Percentiles rank a stretch among this genome's conserved stretches.
phyloP scores from a whole-genome alignment of 1,140 invertebrate genomes.

The Theocolax elegans region DNA sequence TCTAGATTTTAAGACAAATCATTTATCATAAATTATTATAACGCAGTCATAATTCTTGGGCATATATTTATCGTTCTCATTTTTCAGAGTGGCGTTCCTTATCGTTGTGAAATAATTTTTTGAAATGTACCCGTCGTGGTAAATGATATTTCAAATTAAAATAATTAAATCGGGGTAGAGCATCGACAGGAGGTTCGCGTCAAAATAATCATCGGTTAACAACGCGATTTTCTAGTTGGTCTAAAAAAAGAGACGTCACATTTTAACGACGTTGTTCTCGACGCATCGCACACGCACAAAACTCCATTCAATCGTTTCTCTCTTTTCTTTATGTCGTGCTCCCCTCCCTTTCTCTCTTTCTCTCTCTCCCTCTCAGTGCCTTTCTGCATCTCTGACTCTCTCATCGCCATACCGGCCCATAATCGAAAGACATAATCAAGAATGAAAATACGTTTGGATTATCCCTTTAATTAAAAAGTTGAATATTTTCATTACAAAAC shows the following conservation, averaged over 20 bases:
- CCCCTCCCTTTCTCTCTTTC: not conserved
- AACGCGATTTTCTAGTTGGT: too few relatives aligned
- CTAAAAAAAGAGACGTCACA: conserved; percentile 5
- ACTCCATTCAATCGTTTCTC: conserved; percentile 26
- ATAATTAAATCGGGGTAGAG: not conserved
- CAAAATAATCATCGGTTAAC: not conserved
- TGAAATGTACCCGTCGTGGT: too few relatives aligned
- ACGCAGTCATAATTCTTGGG: too few relatives aligned
- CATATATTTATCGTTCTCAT: too few relatives aligned
- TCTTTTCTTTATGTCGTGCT: too few relatives aligned
- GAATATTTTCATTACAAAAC: not conserved
- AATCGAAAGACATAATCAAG: too few relatives aligned
- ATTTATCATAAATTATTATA: too few relatives aligned
- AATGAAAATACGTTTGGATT: conserved; percentile 28
- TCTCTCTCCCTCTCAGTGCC: not conserved
- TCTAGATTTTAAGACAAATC: not conserved
- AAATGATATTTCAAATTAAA: too few relatives aligned
- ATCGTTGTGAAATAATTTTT: too few relatives aligned
- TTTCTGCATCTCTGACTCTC: not conserved
- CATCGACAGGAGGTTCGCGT: not conserved
- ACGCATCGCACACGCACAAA: conserved; percentile 25
- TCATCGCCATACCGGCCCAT: too few relatives aligned
- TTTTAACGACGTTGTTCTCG: conserved; percentile 35
- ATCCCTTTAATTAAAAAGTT: not conserved
- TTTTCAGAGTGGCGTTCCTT: too few relatives aligned